Evolutionary conservation across 2,113 vertebrate genomes (phyloP).

Genomic region (Chionis minor): DNA sequence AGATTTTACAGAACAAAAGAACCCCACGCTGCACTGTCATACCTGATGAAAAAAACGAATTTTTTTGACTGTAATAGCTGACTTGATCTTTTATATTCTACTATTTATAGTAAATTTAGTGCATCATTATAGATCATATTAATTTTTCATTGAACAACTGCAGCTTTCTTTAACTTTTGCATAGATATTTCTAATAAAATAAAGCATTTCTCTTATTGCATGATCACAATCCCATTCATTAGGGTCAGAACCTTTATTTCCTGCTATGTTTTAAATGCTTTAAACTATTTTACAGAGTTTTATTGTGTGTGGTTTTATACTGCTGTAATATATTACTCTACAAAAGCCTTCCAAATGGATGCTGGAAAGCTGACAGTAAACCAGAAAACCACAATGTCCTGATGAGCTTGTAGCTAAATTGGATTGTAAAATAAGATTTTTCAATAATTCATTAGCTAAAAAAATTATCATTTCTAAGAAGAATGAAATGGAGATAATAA

Average conservation of each 20-base stretch:
- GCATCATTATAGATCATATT: neutral
- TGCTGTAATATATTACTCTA: neutral
- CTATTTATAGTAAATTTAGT: constrained; percentile 12
- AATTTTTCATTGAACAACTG: constrained; percentile 44
- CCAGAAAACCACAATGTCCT: neutral
- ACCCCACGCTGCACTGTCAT: neutral
- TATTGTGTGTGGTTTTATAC: neutral
- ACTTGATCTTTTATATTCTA: constrained; percentile 1
- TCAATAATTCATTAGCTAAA: neutral
- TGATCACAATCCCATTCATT: neutral
- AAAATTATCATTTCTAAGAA: neutral
- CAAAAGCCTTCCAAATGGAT: neutral
- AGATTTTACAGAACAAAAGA: neutral
- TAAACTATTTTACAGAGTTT: neutral
- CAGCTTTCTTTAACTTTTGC: constrained; percentile 33
- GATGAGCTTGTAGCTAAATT: neutral
- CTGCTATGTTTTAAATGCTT: neutral
- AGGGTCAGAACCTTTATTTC: neutral
- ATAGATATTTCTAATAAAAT: constrained; percentile 6
- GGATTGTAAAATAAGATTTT: neutral
- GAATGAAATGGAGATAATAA: neutral
- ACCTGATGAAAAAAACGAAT: neutral
- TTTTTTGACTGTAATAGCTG: neutral
- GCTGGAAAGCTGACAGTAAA: neutral
- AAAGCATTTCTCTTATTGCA: constrained; percentile 13